Conservation (phyloP, 1,140 invertebrate species). For the Gerris buenoi region DNA sequence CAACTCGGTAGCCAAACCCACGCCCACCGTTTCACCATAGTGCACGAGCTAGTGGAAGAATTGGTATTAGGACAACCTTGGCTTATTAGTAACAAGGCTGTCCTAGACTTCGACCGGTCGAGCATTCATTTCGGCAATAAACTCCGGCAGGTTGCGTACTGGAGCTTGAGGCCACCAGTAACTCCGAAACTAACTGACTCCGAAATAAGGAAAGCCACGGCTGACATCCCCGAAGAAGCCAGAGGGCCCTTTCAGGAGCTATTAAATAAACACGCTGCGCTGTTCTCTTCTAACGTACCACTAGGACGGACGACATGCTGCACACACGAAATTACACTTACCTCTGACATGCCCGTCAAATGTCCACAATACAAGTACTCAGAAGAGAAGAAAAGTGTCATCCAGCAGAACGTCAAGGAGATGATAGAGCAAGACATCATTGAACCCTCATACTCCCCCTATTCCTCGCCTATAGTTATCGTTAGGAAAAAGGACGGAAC, state of each 20-base stretch:
- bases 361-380: neutral
- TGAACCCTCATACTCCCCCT: slow-evolving; percentile 30
- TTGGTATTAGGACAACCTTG: neutral
- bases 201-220: neutral
- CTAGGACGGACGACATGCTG: neutral
- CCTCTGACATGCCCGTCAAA: neutral
- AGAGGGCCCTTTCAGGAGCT: neutral
- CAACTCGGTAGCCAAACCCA: neutral
- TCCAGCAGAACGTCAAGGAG: slow-evolving; percentile 16
- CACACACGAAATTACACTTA: neutral
- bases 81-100: neutral
- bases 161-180: neutral
- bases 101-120: neutral
- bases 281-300: neutral
- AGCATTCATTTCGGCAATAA: neutral
- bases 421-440: slow-evolving; percentile 29
- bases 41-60: neutral
- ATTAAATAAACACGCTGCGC: neutral
- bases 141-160: neutral
- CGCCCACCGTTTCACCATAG: neutral
- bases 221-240: neutral
- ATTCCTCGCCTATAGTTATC: slow-evolving; percentile 33
- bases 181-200: neutral
- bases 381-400: slow-evolving; percentile 3
- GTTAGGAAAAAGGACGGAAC: slow-evolving; percentile 35